Percentiles rank a stretch among this genome's conserved stretches.
phyloP scores from a whole-genome alignment of 92 coral and sea anemone species.

The Phenganax stokvisi region DNA sequence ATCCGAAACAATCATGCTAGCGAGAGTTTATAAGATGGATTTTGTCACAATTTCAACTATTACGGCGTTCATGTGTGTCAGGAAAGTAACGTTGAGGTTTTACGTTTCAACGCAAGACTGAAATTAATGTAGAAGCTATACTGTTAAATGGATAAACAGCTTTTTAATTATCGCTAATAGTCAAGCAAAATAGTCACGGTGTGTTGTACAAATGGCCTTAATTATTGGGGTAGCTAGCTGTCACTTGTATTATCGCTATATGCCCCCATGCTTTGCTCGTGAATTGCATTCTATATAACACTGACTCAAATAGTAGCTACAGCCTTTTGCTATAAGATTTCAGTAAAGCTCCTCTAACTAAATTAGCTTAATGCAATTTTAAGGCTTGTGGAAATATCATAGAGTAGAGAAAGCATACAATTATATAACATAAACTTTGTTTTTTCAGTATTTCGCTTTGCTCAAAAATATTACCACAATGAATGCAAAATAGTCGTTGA shows the following conservation, averaged over 20 bases:
- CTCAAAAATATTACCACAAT: too few relatives aligned
- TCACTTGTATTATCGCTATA: neutral
- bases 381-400: too few relatives aligned
- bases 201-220: constrained; percentile 35
- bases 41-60: neutral
- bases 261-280: neutral
- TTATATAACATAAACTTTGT: too few relatives aligned
- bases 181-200: constrained; percentile 57
- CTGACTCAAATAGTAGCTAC: neutral
- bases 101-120: constrained; percentile 16
- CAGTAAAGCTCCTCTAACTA: too few relatives aligned
- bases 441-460: too few relatives aligned
- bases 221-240: constrained; percentile 31
- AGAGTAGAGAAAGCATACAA: too few relatives aligned
- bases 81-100: neutral
- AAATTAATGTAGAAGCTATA: constrained; percentile 12
- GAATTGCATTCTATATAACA: neutral
- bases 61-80: too few relatives aligned
- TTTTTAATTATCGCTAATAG: constrained; percentile 86
- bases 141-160: constrained; percentile 73
- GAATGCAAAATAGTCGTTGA: too few relatives aligned
- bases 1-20: too few relatives aligned
- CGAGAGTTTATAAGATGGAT: too few relatives aligned
- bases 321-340: neutral
- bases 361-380: too few relatives aligned